These are phyloP conservation scores for Tringa solitaria DNA, from an alignment of 2,113 vertebrate genomes.

Conservation along the genomic window DNA sequence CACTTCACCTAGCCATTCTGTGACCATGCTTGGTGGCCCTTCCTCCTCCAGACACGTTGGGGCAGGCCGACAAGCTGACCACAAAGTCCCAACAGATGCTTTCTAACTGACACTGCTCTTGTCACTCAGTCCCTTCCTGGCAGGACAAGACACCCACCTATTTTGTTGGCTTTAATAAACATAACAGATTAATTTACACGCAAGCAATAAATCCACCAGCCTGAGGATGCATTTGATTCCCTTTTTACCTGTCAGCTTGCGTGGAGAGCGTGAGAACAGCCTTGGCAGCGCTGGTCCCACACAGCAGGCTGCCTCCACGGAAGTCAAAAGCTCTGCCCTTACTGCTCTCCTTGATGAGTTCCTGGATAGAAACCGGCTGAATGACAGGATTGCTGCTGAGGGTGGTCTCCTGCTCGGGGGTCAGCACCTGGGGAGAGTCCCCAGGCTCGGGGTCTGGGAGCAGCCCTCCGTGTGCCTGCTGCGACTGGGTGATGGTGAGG, in stretches of 20 bases:
- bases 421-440: conserved; percentile 59
- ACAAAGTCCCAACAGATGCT: background rate
- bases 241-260: conserved; percentile 86
- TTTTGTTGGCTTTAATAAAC: background rate
- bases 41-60: background rate
- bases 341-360: conserved; percentile 85
- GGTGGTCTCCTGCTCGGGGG: conserved; percentile 71
- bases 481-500: conserved; percentile 85
- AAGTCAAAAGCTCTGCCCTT: conserved; percentile 83
- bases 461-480: conserved; percentile 45
- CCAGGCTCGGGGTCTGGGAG: conserved; percentile 73
- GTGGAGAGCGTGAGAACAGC: conserved; percentile 91
- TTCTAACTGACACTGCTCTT: background rate
- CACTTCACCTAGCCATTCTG: background rate
- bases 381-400: conserved; percentile 82
- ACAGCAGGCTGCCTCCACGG: conserved; percentile 85
- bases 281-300: conserved; percentile 82
- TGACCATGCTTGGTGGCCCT: background rate
- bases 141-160: background rate
- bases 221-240: background rate
- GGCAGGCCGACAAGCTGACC: background rate
- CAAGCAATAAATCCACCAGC: background rate
- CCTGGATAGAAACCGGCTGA: conserved; percentile 89
- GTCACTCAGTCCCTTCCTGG: background rate
- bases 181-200: background rate